Conservation (phyloP, 2,113 vertebrate species). For the Antechinus stuartii region DNA sequence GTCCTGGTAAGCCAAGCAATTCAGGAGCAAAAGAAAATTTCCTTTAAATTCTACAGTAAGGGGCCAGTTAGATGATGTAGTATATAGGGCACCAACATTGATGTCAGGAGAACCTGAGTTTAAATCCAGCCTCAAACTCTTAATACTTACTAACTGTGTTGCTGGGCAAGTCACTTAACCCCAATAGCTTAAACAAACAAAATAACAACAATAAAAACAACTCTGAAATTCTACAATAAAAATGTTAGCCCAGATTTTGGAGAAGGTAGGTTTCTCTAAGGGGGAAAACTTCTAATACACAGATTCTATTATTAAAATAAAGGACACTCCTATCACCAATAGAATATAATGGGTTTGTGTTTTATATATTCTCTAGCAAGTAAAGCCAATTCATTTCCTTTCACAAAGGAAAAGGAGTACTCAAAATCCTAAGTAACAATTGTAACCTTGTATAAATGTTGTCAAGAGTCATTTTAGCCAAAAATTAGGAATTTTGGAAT, state of each 20-base stretch:
- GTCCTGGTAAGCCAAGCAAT: too few species aligned
- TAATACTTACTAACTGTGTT: too few species aligned
- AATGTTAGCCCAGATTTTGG: not conserved
- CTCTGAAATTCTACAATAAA: not conserved
- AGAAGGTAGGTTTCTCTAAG: not conserved
- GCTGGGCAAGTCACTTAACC: too few species aligned
- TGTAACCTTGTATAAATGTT: not conserved
- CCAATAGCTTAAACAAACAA: too few species aligned
- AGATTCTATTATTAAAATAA: not conserved
- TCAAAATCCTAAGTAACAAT: not conserved
- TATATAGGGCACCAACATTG: too few species aligned
- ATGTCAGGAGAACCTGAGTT: too few species aligned
- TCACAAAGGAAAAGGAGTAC: not conserved
- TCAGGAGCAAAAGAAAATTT: too few species aligned
- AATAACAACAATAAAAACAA: not conserved
- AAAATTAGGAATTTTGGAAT: not conserved
- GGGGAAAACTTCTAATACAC: not conserved
- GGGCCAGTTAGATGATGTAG: too few species aligned
- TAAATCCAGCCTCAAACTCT: too few species aligned
- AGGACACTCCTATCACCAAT: not conserved
- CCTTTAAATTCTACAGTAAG: too few species aligned
- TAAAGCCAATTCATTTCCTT: not conserved
- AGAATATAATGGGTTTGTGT: not conserved
- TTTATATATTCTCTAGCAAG: not conserved
- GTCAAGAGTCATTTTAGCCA: not conserved